Base-by-base conservation (phyloP, 2,113 vertebrate species). In the Cheirogaleus medius region DNA sequence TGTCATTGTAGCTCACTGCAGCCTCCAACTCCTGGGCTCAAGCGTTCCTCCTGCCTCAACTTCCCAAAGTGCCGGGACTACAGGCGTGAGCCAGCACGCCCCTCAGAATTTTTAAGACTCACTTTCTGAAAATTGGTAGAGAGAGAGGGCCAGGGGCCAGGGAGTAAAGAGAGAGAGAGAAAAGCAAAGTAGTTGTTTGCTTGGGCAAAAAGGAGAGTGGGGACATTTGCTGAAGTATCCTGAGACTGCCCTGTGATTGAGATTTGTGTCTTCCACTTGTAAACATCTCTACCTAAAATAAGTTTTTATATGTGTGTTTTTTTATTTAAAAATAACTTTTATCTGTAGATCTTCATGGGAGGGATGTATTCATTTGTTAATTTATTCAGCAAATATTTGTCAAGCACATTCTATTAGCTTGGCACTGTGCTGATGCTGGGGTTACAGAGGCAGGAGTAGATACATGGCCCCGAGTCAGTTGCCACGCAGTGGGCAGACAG, bases 321-420 rank as follows among this genome's bases (percentile, higher is more conserved):
- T 25, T 83, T 29, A 39, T 69, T 21, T 9, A 29, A 64, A 78
- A 66, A 63, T 13, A 14, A 32, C 17, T 91, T 58, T 85, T 87
- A 74, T 54, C 69, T 37, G 12, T 54, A n/a, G 32, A 80, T 91
- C 85, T 80, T 84, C 34, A 3, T 34, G 88, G 37, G 63, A 54
- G 68, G 87, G 52, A 47, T 68, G 2, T 60, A 37, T 80, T 90
- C 80, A n/a, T 78, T 77, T 73, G 92, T 54, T 73, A 76, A 52
- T 86, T 58, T 90, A 73, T 39, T 93, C 71, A 58, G 42, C 71
- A 88, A 93, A 64, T 69, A 68, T 81, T 93, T 87, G 77, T 44
- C 1, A 1, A 58, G 73, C 78, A 23, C 7, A 17, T 14, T 0
- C 29, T 4, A 1, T 23, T 39, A n/a, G 32, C 68, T 44, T n/a